phyloP scores from a whole-genome alignment of 2,888 invertebrate genomes.

The Tortricodes alternella region DNA sequence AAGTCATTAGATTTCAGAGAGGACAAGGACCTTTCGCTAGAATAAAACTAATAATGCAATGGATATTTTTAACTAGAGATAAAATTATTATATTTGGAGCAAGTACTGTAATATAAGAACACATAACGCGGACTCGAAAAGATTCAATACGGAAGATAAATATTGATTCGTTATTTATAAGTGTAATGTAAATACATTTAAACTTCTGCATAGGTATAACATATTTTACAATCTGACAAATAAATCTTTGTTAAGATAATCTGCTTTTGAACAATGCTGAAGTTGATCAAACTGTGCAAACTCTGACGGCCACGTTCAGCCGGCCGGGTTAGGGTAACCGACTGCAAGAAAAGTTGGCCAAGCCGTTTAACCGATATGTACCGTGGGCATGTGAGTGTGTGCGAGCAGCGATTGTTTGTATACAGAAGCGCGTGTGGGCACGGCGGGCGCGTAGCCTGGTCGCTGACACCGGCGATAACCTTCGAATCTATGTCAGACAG shows the following conservation, averaged over 20 bases:
- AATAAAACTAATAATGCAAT: background rate
- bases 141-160: background rate
- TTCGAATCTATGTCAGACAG: constrained; percentile 75
- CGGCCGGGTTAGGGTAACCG: too few species aligned
- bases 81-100: background rate
- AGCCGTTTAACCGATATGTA: constrained; percentile 1
- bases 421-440: constrained; percentile 74
- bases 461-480: constrained; percentile 80
- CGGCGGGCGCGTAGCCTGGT: constrained; percentile 69
- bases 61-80: background rate
- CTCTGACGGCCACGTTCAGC: background rate
- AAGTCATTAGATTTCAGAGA: constrained; percentile 23
- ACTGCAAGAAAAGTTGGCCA: background rate
- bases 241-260: too few species aligned
- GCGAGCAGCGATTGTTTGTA: constrained; percentile 60
- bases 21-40: background rate
- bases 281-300: too few species aligned
- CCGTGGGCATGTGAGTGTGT: constrained; percentile 40
- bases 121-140: background rate
- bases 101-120: background rate
- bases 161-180: background rate
- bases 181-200: background rate
- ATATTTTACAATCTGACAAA: too few species aligned
- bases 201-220: too few species aligned
- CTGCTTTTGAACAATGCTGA: too few species aligned